Conservation (phyloP, 2,113 vertebrate species). For the Neoarius graeffei region DNA sequence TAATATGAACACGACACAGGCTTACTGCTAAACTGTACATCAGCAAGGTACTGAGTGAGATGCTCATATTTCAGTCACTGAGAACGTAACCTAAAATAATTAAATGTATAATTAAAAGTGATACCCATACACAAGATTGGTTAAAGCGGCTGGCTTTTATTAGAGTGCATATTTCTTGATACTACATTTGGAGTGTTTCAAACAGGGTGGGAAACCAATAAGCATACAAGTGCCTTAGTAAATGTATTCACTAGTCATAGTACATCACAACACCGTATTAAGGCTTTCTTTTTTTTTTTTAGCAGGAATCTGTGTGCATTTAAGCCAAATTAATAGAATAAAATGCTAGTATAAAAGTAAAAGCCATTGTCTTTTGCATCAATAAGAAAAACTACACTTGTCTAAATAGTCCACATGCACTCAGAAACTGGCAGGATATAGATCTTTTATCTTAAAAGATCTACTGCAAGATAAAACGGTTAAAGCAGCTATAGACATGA, state of each 20-base stretch:
- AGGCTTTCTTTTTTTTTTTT: too few species aligned
- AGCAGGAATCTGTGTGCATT: background rate
- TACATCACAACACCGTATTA: slow-evolving; percentile 16
- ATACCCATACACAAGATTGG: background rate
- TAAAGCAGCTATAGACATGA: background rate
- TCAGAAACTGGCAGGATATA: background rate
- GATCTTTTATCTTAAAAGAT: background rate
- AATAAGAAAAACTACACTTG: background rate
- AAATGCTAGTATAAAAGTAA: background rate
- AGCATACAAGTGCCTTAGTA: slow-evolving; percentile 27
- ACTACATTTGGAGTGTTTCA: slow-evolving; percentile 44
- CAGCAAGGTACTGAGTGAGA: background rate
- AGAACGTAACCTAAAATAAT: background rate
- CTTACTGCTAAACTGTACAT: background rate
- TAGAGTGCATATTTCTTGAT: slow-evolving; percentile 23
- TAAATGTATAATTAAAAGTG: background rate
- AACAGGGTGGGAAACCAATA: slow-evolving; percentile 22
- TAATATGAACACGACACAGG: background rate
- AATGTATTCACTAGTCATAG: background rate
- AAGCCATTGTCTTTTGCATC: slow-evolving; percentile 1
- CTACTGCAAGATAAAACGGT: background rate
- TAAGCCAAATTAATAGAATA: background rate
- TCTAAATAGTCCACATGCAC: background rate
- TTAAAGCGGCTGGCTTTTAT: slow-evolving; percentile 43
- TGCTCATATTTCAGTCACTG: background rate